Evolutionary conservation across 2,113 vertebrate species (phyloP), one percentile per base, ranked within the genome.

Genomic region (Bos javanicus): DNA sequence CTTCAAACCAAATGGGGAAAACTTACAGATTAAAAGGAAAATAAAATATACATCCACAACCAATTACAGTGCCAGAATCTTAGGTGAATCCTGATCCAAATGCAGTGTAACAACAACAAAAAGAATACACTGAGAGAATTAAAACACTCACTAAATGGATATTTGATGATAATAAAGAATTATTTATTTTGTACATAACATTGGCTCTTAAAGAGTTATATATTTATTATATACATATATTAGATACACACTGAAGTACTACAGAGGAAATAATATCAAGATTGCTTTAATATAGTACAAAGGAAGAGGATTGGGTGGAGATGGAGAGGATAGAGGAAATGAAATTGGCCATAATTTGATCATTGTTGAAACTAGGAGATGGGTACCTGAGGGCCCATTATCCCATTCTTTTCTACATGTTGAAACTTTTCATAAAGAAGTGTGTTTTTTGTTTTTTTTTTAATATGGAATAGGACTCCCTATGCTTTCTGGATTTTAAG

Each of bases 1-100:
- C 71, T 98, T 98, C 93, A 98, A 94, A 98, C 95, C 50, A 52
- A 46, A 15, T 46, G 10, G 23, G 16, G 11, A 62, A 96, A 92
- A 71, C 6, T 25, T 90, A 52, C 0, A 91, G 48, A 93, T 91
- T 48, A 62, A 85, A 94, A 87, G 54, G 84, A 91, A 54, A 39
- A 30, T 84, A 80, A 89, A 85, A 82, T 30, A 74, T 19, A 59
- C 10, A 62, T 28, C 62, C 80, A 74, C 16, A 91, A 28, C 30
- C 16, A 90, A 14, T 56, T 60, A 17, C 15, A 86, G 28, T 60
- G 5, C 50, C 36, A 56, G 82, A 52, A 64, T 6, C 30, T 90
- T 83, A 39, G 7, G 23, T 91, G 23, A 43, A 17, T 76, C 74
- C 87, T 93, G n/a, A 52, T 86, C 83, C 46, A 91, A 93, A 93